Conservation (phyloP, 2,113 vertebrate species). For the Ailuropoda melanoleuca region DNA sequence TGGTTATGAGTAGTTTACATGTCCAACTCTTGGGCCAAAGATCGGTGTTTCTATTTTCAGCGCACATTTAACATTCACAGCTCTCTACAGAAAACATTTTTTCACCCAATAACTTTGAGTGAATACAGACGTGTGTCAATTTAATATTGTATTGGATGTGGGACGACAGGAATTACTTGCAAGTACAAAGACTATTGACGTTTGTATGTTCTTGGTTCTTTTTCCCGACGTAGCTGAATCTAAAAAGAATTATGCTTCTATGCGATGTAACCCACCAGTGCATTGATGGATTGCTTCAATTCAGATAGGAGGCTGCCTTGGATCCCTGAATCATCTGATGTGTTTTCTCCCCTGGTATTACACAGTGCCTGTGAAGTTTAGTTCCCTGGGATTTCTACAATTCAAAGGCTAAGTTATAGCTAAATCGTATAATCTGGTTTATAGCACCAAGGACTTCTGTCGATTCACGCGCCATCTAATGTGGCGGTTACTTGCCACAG, state of each 20-base stretch:
- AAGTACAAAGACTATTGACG: not conserved
- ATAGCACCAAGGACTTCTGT: not conserved
- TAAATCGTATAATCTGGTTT: not conserved
- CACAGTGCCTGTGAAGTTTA: not conserved
- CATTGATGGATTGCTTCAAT: not conserved
- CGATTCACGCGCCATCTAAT: not conserved
- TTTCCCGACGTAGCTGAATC: not conserved
- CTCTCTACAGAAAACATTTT: conserved; percentile 20
- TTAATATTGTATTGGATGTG: not conserved
- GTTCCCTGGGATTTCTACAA: not conserved
- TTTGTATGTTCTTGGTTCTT: not conserved
- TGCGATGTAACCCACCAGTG: not conserved
- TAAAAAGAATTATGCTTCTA: not conserved
- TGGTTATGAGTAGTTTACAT: conserved; percentile 3
- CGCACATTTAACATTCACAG: not conserved
- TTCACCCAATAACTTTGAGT: not conserved
- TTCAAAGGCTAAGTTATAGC: not conserved
- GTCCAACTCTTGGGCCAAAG: not conserved
- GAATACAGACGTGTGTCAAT: not conserved
- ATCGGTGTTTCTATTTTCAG: not conserved
- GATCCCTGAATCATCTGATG: not conserved
- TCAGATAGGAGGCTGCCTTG: not conserved
- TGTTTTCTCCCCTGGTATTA: not conserved
- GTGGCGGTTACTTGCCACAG: not conserved
- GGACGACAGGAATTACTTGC: not conserved